Evolutionary conservation across 2,113 vertebrate species (phyloP), one percentile per base, ranked within the genome.

Genomic region (Helogale parvula): DNA sequence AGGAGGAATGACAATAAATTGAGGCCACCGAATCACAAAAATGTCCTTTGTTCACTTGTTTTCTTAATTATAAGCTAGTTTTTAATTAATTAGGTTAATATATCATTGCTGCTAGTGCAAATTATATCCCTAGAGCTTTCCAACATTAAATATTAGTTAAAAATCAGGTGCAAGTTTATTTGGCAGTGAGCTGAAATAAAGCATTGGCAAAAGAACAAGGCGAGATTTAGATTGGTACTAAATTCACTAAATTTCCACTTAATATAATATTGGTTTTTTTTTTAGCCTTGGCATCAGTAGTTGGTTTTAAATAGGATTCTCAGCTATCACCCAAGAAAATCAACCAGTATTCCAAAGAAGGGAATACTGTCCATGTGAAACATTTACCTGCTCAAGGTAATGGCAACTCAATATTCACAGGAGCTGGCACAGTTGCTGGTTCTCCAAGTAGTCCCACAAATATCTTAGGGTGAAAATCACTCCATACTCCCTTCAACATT

Each of bases 51-150:
- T 96, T 97, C 88, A 93, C 95, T 93, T 94, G 88, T 97, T 98
- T 98, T 97, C 94, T 95, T 97, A 96, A 96, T 97, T 94, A 66
- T 96, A 94, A 97, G 88, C 27, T 82, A 82, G 63, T 35, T 80
- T 94, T 94, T 93, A 97, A 97, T 95, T 96, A 96, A 92, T 98
- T 96, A 95, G 14, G 1, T 95, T 96, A 94, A 94, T 94, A 45
- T 90, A 66, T 95, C 95, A 97, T 82, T 92, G 87, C 93, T 93
- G 86, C 14, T 68, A 91, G 52, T 68, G 94, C 50, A 95, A 97
- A 89, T 94, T 82, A 93, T 93, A 63, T 87, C 66, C 63, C 35
- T n/a, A 47, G 79, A 93, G 57, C 10, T 96, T 93, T 19, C 25
- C n/a, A 90, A 72, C 47, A 86, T 93, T 86, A 95, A 95, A 97